Conservation (phyloP, 2,113 vertebrate genomes). For the Ranitomeya variabilis region DNA sequence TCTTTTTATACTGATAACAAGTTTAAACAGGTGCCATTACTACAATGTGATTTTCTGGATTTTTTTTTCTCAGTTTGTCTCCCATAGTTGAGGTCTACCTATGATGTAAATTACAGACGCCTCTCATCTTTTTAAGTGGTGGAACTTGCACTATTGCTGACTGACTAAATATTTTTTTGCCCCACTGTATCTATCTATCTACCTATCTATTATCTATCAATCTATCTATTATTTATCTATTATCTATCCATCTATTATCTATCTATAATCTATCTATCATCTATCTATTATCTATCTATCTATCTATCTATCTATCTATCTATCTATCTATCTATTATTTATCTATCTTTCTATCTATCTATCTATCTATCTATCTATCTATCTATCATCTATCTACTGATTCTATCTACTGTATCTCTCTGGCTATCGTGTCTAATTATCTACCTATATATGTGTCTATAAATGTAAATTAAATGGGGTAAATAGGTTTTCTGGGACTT, state of each 20-base stretch:
- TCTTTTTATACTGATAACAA: no score
- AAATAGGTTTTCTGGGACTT: no score
- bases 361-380: slow-evolving; percentile 2
- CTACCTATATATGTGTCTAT: neutral
- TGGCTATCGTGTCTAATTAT: neutral
- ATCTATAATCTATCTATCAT: neutral
- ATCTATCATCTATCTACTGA: neutral
- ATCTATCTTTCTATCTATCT: slow-evolving; percentile 2
- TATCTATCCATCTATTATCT: neutral
- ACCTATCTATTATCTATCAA: neutral
- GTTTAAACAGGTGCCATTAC: no score
- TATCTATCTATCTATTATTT: neutral
- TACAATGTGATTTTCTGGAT: no score
- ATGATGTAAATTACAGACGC: no score
- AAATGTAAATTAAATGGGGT: no score
- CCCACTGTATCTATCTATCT: no score
- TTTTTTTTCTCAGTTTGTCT: no score
- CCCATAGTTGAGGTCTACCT: no score
- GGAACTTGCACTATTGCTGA: no score
- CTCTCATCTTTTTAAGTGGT: no score
- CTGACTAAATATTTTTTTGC: no score
- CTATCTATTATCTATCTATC: neutral
- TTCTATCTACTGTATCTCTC: neutral
- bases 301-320: neutral
- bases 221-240: neutral